Percentiles rank a stretch among this genome's conserved stretches.
Evolutionary conservation across 2,888 invertebrate genomes (phyloP).

Genomic region (Drosophila robusta): DNA sequence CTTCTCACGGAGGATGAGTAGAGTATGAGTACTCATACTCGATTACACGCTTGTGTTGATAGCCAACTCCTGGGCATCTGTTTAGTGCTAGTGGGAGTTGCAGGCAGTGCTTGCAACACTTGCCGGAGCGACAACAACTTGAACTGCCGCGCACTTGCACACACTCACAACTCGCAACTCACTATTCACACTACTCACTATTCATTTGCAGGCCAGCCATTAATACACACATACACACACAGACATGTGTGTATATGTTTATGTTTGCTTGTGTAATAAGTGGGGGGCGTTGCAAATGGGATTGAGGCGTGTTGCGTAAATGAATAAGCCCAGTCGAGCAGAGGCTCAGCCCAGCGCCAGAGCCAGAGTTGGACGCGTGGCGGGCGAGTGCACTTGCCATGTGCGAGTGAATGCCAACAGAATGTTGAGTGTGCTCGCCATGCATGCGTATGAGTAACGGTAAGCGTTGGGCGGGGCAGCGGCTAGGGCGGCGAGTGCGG

Average conservation of each 20-base stretch:
- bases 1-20: background rate
- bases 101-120: slow-evolving; percentile 37
- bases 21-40: background rate
- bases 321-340: slow-evolving; percentile 71
- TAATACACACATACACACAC: slow-evolving; percentile 12
- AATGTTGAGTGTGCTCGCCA: slow-evolving; percentile 75
- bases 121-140: slow-evolving; percentile 53
- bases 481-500: slow-evolving; percentile 1
- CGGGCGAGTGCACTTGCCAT: slow-evolving; percentile 63
- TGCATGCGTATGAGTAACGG: slow-evolving; percentile 77
- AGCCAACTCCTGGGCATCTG: slow-evolving; percentile 28
- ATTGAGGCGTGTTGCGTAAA: slow-evolving; percentile 70
- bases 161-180: slow-evolving; percentile 16
- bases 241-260: slow-evolving; percentile 12
- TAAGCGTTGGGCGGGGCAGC: slow-evolving; percentile 23
- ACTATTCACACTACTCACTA: slow-evolving; percentile 64
- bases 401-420: slow-evolving; percentile 50
- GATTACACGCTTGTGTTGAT: slow-evolving; percentile 29
- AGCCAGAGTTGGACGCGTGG: slow-evolving; percentile 63
- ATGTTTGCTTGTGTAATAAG: slow-evolving; percentile 64
- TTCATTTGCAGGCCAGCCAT: slow-evolving; percentile 74
- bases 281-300: slow-evolving; percentile 61
- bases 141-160: slow-evolving; percentile 38
- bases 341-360: slow-evolving; percentile 22
- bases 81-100: slow-evolving; percentile 20